These are phyloP conservation scores for Nothocercus nigrocapillus DNA, from an alignment of 2,113 vertebrate species.

Conservation along the genomic window DNA sequence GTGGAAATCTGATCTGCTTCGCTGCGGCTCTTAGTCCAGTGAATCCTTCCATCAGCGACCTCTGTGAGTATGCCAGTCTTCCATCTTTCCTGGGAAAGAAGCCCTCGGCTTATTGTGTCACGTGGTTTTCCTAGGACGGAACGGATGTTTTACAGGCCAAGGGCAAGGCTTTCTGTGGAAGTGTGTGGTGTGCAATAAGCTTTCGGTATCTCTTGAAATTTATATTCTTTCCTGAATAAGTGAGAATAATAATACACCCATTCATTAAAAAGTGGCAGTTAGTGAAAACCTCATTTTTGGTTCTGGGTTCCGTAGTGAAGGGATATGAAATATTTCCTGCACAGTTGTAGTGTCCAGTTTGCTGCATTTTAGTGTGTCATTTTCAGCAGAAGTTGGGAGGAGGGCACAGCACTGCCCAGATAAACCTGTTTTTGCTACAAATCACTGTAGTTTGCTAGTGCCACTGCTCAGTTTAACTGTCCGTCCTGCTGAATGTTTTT, in stretches of 20 bases:
- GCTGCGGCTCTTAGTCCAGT: neutral
- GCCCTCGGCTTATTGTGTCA: neutral
- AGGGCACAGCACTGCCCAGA: neutral
- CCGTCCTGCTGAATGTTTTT: neutral
- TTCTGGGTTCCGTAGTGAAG: neutral
- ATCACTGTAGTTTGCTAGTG: neutral
- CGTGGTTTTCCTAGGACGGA: neutral
- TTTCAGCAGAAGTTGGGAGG: neutral
- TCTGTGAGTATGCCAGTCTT: neutral
- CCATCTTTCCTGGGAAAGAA: neutral
- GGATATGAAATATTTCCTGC: neutral
- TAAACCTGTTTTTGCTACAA: neutral
- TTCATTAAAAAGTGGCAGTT: neutral
- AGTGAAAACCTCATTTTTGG: neutral
- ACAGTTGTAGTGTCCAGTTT: neutral
- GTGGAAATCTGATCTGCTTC: neutral
- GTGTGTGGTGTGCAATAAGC: fast-evolving
- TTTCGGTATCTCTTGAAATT: neutral
- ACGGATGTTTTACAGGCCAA: neutral
- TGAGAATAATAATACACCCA: neutral
- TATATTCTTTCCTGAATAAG: neutral
- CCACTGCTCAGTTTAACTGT: neutral
- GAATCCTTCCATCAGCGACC: neutral
- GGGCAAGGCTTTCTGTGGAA: neutral
- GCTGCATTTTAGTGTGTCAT: neutral